Percentiles rank a stretch among this genome's conserved stretches.
phyloP scores from a whole-genome alignment of 2,797 vertebrate genomes.

The Notolabrus celidotus region DNA sequence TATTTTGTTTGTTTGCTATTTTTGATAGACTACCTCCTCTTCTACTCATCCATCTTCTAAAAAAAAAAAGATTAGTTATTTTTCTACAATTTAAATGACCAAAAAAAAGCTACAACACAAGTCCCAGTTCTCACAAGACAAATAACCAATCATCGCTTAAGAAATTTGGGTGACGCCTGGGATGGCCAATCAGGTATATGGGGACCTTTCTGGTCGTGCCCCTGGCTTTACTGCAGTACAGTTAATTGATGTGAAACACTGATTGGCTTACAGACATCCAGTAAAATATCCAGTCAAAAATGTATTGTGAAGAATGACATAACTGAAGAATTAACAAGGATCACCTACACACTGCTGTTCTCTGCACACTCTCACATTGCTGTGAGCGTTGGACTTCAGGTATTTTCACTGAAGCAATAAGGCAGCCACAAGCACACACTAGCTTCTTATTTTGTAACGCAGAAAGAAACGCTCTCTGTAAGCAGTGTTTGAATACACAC shows the following conservation, averaged over 20 bases:
- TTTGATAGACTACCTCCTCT: no score
- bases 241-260: not conserved
- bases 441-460: conserved; percentile 35
- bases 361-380: conserved; percentile 54
- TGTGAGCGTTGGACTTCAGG: conserved; percentile 49
- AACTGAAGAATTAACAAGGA: conserved; percentile 6
- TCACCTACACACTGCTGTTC: conserved; percentile 39
- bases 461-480: conserved; percentile 18
- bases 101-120: no score
- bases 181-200: no score
- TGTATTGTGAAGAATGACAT: not conserved
- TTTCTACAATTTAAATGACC: no score
- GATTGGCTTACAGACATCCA: no score
- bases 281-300: not conserved
- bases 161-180: no score
- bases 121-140: no score
- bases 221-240: not conserved
- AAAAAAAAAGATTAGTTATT: no score
- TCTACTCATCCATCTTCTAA: no score
- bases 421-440: conserved; percentile 51
- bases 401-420: conserved; percentile 62
- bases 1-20: no score
- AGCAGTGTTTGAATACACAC: conserved; percentile 5
- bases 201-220: no score
- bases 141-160: no score